phyloP scores from a whole-genome alignment of 2,888 invertebrate genomes.

The Caenorhabditis japonica region DNA sequence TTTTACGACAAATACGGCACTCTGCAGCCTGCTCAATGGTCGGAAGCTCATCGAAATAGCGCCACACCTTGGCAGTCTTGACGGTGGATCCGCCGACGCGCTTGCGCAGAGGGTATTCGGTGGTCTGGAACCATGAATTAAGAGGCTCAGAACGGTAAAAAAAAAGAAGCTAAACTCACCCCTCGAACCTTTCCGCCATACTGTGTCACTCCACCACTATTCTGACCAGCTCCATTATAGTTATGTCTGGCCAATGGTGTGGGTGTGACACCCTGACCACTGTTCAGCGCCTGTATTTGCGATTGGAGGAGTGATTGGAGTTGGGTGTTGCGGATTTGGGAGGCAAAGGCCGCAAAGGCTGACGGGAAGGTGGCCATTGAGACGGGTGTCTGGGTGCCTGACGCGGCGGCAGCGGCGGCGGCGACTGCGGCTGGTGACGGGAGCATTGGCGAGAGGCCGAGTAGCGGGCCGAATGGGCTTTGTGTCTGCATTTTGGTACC shows the following conservation, averaged over 20 bases:
- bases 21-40: constrained; percentile 74
- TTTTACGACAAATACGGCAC: constrained; percentile 72
- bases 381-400: constrained; percentile 16
- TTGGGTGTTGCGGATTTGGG: constrained; percentile 55
- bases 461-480: constrained; percentile 43
- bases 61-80: constrained; percentile 71
- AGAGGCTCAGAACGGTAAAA: background rate
- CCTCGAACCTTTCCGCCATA: constrained; percentile 27
- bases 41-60: constrained; percentile 72
- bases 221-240: constrained; percentile 12
- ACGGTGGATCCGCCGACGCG: constrained; percentile 62
- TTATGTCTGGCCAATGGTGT: constrained; percentile 26
- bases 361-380: constrained; percentile 55
- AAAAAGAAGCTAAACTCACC: constrained; percentile 15
- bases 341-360: constrained; percentile 62
- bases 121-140: constrained; percentile 17
- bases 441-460: constrained; percentile 22
- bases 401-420: constrained; percentile 11
- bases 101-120: constrained; percentile 46
- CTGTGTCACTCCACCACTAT: constrained; percentile 27
- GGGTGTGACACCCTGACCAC: constrained; percentile 8
- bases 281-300: constrained; percentile 54
- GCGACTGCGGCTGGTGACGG: constrained; percentile 20
- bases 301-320: constrained; percentile 59
- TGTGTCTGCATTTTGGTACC: constrained; percentile 45